Evolutionary conservation across 1,140 invertebrate genomes (phyloP), one percentile per base, ranked within the genome.

Genomic region (Magallana ariakensis): DNA sequence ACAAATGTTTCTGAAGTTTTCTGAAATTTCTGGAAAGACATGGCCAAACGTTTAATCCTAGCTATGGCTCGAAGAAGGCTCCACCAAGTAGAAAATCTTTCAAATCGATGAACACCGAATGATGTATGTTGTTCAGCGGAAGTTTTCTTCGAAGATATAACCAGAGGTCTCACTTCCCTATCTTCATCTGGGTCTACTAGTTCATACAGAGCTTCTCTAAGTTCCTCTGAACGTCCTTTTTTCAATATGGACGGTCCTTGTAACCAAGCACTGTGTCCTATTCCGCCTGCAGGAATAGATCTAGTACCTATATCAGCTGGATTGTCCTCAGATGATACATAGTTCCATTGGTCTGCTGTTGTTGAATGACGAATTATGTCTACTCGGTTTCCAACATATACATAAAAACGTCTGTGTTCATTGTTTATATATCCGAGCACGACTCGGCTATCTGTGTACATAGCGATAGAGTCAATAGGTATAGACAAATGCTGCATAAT

Each of bases 331-430:
- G 81, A 80, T 53, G 57, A 16, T 0, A 89, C 85, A 84, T 80
- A 89, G 8, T 15, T 6, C 88, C 86, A 89, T 22, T 89, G 86
- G 46, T 75, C n/a, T n/a, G 75, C 19, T 54, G 46, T 46, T 54
- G 85, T 81, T n/a, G 84, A 33, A 33, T 33, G 33, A 33, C 33
- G 33, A 33, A 33, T 33, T 33, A 33, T 33, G 1, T 33, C 33
- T 60, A 88, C 84, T 16, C 89, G 57, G 26, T 90, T 90, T 7
- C 56, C 33, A 13, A 90, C 85, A 58, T 90, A 90, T 2, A 84
- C 83, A 57, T 90, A 75, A 46, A 90, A 90, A 5, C 87, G 66
- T 13, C 87, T 19, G 15, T 55, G 57, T n/a, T 89, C 9, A 16
- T 88, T 85, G 6, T 26, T 11, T 22, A 88, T 58, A 55, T 88